These are phyloP conservation scores for Ichneumoninae sp. DNA, from an alignment of 2,888 invertebrate genomes.

Conservation along the genomic window DNA sequence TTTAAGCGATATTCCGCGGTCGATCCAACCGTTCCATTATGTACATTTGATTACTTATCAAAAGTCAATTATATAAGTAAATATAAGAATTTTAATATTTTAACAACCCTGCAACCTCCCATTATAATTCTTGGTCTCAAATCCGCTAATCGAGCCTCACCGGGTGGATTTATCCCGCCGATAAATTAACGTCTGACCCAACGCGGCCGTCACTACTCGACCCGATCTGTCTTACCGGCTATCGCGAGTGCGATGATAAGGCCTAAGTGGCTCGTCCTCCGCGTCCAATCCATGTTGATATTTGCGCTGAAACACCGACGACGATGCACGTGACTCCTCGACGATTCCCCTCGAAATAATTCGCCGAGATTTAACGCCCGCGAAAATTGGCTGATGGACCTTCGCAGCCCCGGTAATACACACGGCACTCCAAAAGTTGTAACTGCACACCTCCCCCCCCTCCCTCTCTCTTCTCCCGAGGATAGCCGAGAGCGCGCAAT, in stretches of 20 bases:
- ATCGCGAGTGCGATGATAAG: slow-evolving; percentile 50
- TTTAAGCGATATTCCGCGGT: neutral
- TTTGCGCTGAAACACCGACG: slow-evolving; percentile 29
- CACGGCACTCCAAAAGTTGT: slow-evolving; percentile 60
- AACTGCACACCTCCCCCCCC: slow-evolving; percentile 43
- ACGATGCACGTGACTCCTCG: slow-evolving; percentile 46
- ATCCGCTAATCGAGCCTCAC: neutral
- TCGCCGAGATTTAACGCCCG: slow-evolving; percentile 4
- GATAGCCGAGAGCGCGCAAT: slow-evolving; percentile 62
- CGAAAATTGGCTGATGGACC: neutral
- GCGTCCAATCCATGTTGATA: slow-evolving; percentile 60
- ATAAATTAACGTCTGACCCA: slow-evolving; percentile 37
- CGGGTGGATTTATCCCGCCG: neutral
- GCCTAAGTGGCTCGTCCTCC: slow-evolving; percentile 54
- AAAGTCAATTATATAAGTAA: neutral
- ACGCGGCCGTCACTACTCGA: slow-evolving; percentile 34
- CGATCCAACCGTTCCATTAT: neutral
- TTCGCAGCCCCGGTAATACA: slow-evolving; percentile 4
- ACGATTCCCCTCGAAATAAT: slow-evolving; percentile 29
- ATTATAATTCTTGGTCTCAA: neutral
- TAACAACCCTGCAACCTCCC: too few species aligned
- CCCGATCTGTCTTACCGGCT: slow-evolving; percentile 51
- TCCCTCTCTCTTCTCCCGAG: slow-evolving; percentile 38
- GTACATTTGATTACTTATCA: neutral
- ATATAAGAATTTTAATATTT: neutral